phyloP scores from a whole-genome alignment of 1,140 invertebrate species.

The Drosophila santomea region DNA sequence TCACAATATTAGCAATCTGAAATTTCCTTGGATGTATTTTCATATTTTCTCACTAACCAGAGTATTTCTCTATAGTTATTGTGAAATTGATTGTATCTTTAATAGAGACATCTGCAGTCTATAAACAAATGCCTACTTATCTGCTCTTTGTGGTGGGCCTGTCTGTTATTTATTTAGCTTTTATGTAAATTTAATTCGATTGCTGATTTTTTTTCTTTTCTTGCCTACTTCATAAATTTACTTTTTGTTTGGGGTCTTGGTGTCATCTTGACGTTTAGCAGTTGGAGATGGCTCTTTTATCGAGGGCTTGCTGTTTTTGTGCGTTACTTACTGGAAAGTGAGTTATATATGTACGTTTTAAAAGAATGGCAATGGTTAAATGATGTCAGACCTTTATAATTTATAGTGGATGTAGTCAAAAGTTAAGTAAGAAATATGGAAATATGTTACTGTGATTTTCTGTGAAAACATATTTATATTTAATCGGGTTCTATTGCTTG shows the following conservation, averaged over 20 bases:
- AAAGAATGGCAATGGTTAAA: constrained; percentile 18
- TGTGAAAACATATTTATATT: background rate
- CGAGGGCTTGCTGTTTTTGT: constrained; percentile 18
- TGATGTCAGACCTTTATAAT: constrained; percentile 51
- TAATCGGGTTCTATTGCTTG: background rate
- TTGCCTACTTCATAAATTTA: constrained; percentile 56
- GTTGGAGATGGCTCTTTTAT: constrained; percentile 65
- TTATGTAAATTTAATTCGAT: constrained; percentile 59
- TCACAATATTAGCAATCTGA: constrained; percentile 1
- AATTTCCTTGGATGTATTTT: background rate
- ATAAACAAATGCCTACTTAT: constrained; percentile 38
- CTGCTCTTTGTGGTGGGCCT: constrained; percentile 17
- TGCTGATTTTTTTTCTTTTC: constrained; percentile 30
- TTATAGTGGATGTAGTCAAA: background rate
- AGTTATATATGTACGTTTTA: constrained; percentile 65
- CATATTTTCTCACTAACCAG: background rate
- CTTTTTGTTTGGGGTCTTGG: constrained; percentile 36
- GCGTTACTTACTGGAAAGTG: constrained; percentile 24
- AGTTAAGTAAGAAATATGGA: background rate
- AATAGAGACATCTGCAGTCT: constrained; percentile 36
- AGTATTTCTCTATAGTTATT: background rate
- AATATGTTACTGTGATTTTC: background rate
- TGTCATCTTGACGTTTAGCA: constrained; percentile 68
- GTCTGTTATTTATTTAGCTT: constrained; percentile 51
- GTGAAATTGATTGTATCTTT: constrained; percentile 26